Conservation (phyloP, 2,888 invertebrate genomes). For the Aphidius colemani region DNA sequence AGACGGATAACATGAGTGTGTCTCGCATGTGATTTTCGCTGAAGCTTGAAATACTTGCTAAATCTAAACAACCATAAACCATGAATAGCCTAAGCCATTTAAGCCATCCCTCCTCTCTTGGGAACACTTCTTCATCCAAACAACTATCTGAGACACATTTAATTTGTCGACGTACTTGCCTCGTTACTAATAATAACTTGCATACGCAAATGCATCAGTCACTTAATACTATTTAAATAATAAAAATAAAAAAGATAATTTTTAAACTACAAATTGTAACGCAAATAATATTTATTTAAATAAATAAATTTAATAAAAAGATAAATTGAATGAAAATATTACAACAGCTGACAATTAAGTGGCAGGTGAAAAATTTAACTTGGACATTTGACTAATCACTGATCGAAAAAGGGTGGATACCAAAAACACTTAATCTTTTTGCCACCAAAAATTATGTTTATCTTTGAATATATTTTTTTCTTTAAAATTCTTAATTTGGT, state of each 20-base stretch:
- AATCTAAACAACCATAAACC: slow-evolving; percentile 20
- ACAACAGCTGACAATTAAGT: slow-evolving; percentile 36
- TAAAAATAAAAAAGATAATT: background rate
- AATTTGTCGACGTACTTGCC: slow-evolving; percentile 20
- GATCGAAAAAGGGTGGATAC: slow-evolving; percentile 57
- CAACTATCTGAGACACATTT: slow-evolving; percentile 6
- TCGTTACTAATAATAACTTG: slow-evolving; percentile 21
- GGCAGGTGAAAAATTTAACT: slow-evolving; percentile 45
- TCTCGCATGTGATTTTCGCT: slow-evolving; percentile 6
- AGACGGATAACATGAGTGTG: slow-evolving; percentile 4
- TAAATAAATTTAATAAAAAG: no score
- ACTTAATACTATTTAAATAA: slow-evolving; percentile 4
- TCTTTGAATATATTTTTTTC: no score
- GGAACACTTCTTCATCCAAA: background rate
- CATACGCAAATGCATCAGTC: background rate
- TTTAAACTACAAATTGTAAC: background rate
- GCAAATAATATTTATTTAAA: background rate
- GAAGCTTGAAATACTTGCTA: slow-evolving; percentile 1
- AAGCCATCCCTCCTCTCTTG: slow-evolving; percentile 1
- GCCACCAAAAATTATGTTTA: no score
- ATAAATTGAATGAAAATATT: background rate
- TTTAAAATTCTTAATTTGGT: no score
- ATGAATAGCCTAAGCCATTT: slow-evolving; percentile 19
- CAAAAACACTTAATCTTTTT: no score
- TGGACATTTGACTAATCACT: slow-evolving; percentile 55